Evolutionary conservation across 2,797 vertebrate genomes (phyloP), one percentile per base, ranked within the genome.

Genomic region (Aldrovandia affinis): DNA sequence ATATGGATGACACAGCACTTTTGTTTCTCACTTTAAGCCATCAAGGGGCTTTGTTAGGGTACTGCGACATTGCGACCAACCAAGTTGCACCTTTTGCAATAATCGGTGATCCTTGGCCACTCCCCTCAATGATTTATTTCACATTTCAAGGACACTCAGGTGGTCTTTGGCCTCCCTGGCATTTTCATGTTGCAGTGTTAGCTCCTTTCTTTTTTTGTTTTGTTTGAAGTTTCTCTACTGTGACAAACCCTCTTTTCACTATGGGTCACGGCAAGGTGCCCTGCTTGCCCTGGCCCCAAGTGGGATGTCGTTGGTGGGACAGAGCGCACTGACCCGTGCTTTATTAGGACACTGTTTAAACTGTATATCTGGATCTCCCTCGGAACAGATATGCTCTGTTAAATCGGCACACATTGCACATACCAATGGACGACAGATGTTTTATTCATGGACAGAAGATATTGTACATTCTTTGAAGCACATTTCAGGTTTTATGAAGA

Each of bases 401-500:
- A 92, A 93, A 93, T 92, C 85, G 28, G 86, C 89, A 91, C 91
- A 92, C 89, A 90, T 91, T 92, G 89, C 91, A 87, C 91, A 20
- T 82, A 80, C 87, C 91, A 92, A 93, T 94, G 91, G 94, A 92
- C 91, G 92, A 92, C 93, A 93, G 91, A 95, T 94, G 92, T 94
- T 94, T 93, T 94, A 92, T 93, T 93, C 91, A 92, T 91, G 88
- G 88, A 86, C 84, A 84, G 87, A 90, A 93, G 92, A 95, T 92
- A 89, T 87, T 91, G 89, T 85, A 85, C 88, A 91, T 93, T 92
- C 89, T 93, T 93, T 92, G 90, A 93, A 92, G 91, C 89, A 89
- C 92, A 93, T 94, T 95, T 92, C 93, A 93, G 92, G 89, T 92
- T 95, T 95, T 93, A 93, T 93, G 92, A 94, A 91, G 87, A 90